Conservation (phyloP, 2,113 vertebrate genomes). For the Nycticorax nycticorax region DNA sequence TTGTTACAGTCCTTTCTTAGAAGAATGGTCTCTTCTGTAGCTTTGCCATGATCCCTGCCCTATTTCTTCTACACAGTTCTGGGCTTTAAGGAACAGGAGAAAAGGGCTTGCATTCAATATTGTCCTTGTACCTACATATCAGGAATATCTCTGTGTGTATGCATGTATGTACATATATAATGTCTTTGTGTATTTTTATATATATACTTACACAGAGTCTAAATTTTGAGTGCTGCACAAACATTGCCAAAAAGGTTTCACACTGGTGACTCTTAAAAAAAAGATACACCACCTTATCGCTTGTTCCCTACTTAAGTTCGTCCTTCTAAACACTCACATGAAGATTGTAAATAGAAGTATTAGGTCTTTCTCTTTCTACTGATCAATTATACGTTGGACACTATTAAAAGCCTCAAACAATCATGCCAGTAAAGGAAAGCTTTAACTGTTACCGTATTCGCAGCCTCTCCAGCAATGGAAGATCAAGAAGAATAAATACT, state of each 20-base stretch:
- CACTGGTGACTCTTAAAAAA: not conserved
- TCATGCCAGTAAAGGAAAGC: not conserved
- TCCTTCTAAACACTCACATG: not conserved
- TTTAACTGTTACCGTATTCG: not conserved
- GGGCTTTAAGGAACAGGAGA: not conserved
- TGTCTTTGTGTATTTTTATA: not conserved
- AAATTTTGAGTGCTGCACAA: not conserved
- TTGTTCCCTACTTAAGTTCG: not conserved
- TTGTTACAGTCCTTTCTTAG: not conserved
- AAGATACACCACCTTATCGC: not conserved
- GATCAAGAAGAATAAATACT: not conserved
- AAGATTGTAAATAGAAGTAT: not conserved
- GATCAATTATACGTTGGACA: not conserved
- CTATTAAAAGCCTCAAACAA: not conserved
- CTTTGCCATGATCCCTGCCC: not conserved
- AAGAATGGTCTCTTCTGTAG: not conserved
- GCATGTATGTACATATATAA: accelerated
- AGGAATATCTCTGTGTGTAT: not conserved
- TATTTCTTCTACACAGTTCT: not conserved
- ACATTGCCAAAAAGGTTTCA: not conserved
- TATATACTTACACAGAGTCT: not conserved
- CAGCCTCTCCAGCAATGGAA: not conserved
- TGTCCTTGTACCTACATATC: not conserved
- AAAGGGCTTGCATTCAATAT: not conserved
- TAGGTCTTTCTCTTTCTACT: not conserved